phyloP scores from a whole-genome alignment of 2,113 vertebrate genomes.

The Cervus canadensis region DNA sequence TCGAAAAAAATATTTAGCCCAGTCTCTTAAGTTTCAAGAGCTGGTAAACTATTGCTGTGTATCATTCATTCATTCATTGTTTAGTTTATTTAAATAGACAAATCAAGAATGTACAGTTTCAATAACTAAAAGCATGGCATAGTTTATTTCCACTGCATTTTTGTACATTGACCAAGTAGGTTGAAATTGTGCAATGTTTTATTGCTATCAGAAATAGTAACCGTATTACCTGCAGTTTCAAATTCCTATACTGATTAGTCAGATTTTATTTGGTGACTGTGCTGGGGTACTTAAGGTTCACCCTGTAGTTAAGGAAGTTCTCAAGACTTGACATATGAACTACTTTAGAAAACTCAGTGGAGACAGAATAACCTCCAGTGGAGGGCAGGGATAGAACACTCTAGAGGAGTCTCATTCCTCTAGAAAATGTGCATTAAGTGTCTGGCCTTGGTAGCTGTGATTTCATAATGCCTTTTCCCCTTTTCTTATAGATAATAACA shows the following conservation, averaged over 20 bases:
- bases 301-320: not conserved
- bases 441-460: not conserved
- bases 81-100: not conserved
- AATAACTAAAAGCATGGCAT: not conserved
- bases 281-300: not conserved
- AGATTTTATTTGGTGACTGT: not conserved
- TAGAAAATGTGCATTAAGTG: not conserved
- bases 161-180: not conserved
- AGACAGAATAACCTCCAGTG: not conserved
- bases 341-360: not conserved
- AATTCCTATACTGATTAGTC: not conserved
- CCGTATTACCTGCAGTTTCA: not conserved
- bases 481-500: conserved; percentile 92
- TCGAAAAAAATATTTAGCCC: not conserved
- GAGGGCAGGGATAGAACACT: not conserved
- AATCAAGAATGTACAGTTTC: not conserved
- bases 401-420: not conserved
- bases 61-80: not conserved
- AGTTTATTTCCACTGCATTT: not conserved
- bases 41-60: not conserved
- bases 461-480: conserved; percentile 55
- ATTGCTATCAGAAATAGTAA: not conserved
- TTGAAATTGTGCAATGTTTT: not conserved
- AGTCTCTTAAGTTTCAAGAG: not conserved
- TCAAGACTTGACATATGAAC: not conserved